Base-by-base conservation (phyloP, 2,113 vertebrate genomes). In the Larimichthys polyactis region DNA sequence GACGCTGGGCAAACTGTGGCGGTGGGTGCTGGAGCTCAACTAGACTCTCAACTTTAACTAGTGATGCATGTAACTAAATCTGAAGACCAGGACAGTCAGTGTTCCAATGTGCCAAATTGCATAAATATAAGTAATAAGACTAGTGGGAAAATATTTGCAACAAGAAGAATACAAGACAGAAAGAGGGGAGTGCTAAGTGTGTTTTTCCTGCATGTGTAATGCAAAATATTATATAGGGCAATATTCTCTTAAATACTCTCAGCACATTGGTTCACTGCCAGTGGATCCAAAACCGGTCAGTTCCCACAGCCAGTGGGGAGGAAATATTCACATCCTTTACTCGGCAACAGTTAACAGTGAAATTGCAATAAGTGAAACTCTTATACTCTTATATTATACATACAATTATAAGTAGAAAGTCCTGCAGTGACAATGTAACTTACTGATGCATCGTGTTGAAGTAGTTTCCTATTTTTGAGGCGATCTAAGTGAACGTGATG, bases 1-100 rank as follows among this genome's bases (percentile, higher is more conserved):
- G 95, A 98, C 96, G 0, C 93, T 98, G 89, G 97, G 97, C 66
- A 97, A 97, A 82, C 95, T 97, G 71, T 97, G 97, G 96, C 93
- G 97, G 97, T 97, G 88, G 96, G 97, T 82, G 52, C 8, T 27
- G 19, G 19, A 16, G 7, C 20, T 12, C 11, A 40, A 11, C 14
- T 11, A 17, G 0, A 62, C 4, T 5, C 22, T 20, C 11, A 24
- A 0, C 0, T 51, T 44, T 9, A 55, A 29, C 7, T 46, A 16
- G 27, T 17, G 2, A 1, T 66, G 0, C 16, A 24, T 22, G 32
- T 19, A 57, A 1, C 51, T 51, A 5, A 4, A n/a, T 29, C 22
- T 40, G 24, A 22, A 48, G 19, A 49, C 4, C 29, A 66, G 10
- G 19, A 55, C 16, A 40, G 24, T 11, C 8, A 14, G 4, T 43